Percentiles rank a stretch among this genome's conserved stretches.
These are phyloP conservation scores for Agrotis segetum DNA, from an alignment of 2,888 invertebrate genomes.

Conservation along the genomic window DNA sequence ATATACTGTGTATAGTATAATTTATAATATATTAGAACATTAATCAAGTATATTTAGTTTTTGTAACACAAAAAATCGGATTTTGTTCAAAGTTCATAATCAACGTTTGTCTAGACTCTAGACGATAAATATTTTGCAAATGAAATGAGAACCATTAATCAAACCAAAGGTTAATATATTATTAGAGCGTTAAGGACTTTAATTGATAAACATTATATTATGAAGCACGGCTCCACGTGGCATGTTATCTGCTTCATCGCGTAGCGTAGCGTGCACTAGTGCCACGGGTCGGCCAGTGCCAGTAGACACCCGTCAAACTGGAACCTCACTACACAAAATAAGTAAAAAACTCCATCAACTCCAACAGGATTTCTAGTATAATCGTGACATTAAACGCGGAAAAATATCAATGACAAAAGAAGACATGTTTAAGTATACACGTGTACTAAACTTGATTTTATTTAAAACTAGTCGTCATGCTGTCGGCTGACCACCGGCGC, in stretches of 20 bases:
- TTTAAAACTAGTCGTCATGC: constrained; percentile 43
- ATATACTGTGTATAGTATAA: too few species aligned
- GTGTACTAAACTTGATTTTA: constrained; percentile 64
- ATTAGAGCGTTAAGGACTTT: constrained; percentile 20
- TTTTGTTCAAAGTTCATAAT: neutral
- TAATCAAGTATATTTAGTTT: constrained; percentile 3
- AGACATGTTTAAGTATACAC: constrained; percentile 64
- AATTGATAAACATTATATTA: constrained; percentile 38
- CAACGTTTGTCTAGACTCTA: neutral
- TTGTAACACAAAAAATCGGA: neutral
- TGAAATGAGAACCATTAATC: constrained; percentile 7
- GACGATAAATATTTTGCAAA: constrained; percentile 5
- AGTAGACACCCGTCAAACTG: constrained; percentile 57
- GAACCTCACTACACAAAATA: constrained; percentile 47
- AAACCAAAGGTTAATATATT: constrained; percentile 44
- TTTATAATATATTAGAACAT: neutral
- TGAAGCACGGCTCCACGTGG: constrained; percentile 32
- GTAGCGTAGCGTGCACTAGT: constrained; percentile 45
- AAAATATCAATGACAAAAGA: constrained; percentile 80
- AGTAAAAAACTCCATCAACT: constrained; percentile 79
- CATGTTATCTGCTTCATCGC: constrained; percentile 46
- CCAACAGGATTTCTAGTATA: constrained; percentile 82
- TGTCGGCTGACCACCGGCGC: constrained; percentile 41
- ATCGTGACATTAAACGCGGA: constrained; percentile 73
- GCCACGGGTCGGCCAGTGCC: neutral